A percentile compares a stretch with the other conserved stretches of the same genome.
These are phyloP conservation scores for Anser cygnoides DNA, from an alignment of 2,113 vertebrate genomes.

Conservation along the genomic window DNA sequence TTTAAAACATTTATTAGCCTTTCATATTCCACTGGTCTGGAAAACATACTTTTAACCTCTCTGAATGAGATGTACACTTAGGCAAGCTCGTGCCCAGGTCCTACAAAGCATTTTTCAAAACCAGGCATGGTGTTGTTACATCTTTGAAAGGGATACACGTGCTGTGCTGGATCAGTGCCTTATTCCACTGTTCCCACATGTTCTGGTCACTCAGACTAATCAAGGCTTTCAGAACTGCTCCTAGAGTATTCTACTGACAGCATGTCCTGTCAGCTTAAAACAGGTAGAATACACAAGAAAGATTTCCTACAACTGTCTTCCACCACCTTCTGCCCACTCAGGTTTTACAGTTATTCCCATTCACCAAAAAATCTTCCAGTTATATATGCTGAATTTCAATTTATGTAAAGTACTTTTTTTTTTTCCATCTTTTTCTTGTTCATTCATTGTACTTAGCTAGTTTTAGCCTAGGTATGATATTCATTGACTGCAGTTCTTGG, in stretches of 20 bases:
- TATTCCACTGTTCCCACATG: neutral
- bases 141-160: neutral
- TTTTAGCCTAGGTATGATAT: slow-evolving; percentile 95
- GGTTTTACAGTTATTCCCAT: neutral
- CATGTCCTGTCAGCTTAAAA: neutral
- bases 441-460: slow-evolving; percentile 94
- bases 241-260: neutral
- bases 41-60: neutral
- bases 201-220: neutral
- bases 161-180: neutral
- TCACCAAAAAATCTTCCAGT: neutral
- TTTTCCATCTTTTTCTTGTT: neutral
- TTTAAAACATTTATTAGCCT: slow-evolving; percentile 43
- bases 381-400: neutral
- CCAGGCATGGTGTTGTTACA: neutral
- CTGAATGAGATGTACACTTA: neutral
- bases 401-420: neutral
- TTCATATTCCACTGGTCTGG: neutral
- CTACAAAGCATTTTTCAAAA: neutral
- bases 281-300: neutral
- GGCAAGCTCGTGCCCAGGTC: neutral
- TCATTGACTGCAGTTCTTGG: slow-evolving; percentile 98
- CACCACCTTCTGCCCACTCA: neutral
- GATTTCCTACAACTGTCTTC: neutral
- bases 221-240: neutral